These are phyloP conservation scores for Boleophthalmus pectinirostris DNA, from an alignment of 2,113 vertebrate species.

Conservation along the genomic window DNA sequence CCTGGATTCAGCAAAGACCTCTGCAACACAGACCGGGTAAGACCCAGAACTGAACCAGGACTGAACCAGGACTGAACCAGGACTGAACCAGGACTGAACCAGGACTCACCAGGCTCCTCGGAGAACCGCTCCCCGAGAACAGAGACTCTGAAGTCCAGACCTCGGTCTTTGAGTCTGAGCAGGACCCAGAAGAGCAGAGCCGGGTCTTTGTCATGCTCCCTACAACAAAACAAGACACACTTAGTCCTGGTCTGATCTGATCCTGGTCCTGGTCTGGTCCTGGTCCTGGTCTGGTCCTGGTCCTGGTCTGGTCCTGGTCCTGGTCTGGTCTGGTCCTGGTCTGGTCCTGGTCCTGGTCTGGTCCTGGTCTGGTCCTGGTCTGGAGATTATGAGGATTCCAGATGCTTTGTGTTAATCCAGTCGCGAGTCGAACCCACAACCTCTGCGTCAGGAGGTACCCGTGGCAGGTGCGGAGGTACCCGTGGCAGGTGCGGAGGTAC, in stretches of 20 bases:
- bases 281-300: no score
- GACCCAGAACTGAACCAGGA: not conserved
- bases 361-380: not conserved
- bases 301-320: no score
- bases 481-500: no score
- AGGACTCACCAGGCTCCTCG: slow-evolving; percentile 86
- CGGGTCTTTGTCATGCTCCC: slow-evolving; percentile 98
- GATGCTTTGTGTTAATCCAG: no score
- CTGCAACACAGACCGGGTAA: slow-evolving; percentile 62
- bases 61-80: not conserved
- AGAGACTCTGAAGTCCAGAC: slow-evolving; percentile 84
- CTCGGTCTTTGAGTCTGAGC: slow-evolving; percentile 83
- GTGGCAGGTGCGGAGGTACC: no score
- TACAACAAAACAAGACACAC: slow-evolving; percentile 45
- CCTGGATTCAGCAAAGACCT: slow-evolving; percentile 85
- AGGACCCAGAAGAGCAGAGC: slow-evolving; percentile 90
- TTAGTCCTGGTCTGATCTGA: not conserved
- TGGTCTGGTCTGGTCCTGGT: not conserved
- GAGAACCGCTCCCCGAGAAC: slow-evolving; percentile 93
- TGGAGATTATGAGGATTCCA: no score
- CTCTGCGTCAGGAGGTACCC: no score
- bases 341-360: not conserved
- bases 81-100: not conserved
- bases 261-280: not conserved
- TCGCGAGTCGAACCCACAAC: no score